Percentiles rank a stretch among this genome's conserved stretches.
These are phyloP conservation scores for Sisor rabdophorus DNA, from an alignment of 2,113 vertebrate genomes.

Conservation along the genomic window DNA sequence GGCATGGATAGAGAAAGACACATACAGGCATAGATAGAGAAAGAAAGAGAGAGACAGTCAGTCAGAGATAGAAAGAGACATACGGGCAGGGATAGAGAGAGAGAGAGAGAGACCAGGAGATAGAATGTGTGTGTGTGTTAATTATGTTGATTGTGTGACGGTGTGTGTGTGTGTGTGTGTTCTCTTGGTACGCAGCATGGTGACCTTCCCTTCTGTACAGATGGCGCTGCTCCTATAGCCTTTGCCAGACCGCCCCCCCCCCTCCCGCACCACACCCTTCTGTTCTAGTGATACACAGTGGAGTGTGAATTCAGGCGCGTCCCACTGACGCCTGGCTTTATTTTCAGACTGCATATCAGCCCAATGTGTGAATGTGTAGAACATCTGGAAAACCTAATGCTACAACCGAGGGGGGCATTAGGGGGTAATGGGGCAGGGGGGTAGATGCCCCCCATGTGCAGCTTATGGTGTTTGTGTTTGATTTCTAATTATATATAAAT, in stretches of 20 bases:
- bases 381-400: background rate
- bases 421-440: background rate
- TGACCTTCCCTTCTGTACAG: conserved; percentile 6
- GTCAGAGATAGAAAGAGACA: too few species aligned
- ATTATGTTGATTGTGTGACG: too few species aligned
- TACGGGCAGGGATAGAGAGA: too few species aligned
- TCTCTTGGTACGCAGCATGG: background rate
- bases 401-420: background rate
- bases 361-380: background rate
- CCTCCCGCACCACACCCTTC: background rate
- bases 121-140: too few species aligned
- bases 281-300: background rate
- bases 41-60: too few species aligned
- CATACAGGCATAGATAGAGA: too few species aligned
- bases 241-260: background rate
- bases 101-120: too few species aligned
- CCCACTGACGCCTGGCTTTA: background rate
- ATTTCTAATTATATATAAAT: background rate
- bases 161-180: background rate
- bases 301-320: background rate
- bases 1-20: too few species aligned
- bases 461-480: background rate
- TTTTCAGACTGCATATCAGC: background rate
- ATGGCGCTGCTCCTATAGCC: background rate
- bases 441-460: background rate